Evolutionary conservation across 2,797 vertebrate species (phyloP).

Genomic region (Gadopsis marmoratus): DNA sequence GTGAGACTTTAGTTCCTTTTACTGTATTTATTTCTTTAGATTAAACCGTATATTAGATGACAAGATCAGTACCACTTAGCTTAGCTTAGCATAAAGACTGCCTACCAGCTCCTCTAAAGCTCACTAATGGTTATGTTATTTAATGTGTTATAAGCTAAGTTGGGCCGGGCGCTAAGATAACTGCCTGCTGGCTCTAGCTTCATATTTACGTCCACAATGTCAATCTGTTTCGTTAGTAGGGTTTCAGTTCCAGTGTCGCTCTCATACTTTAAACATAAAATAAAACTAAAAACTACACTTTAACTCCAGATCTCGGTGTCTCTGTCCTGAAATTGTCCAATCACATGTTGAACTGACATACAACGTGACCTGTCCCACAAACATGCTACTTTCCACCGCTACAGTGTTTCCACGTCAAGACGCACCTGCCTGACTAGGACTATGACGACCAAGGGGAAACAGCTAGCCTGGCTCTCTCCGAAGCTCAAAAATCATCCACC

Average conservation of each 20-base stretch:
- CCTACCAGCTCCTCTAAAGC: background rate
- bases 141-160: background rate
- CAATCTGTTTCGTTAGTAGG: too few relatives aligned
- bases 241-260: too few relatives aligned
- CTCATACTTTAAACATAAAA: background rate
- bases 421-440: constrained; percentile 2
- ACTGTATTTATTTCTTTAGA: background rate
- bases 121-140: background rate
- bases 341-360: background rate
- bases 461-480: background rate
- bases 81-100: background rate
- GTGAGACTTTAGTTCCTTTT: too few relatives aligned
- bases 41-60: background rate
- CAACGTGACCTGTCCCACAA: background rate
- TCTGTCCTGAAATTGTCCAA: background rate
- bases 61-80: background rate
- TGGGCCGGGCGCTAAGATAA: background rate
- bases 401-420: background rate
- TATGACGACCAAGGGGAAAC: too few relatives aligned
- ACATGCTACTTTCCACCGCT: background rate
- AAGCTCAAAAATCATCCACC: background rate
- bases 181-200: background rate
- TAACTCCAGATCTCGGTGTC: background rate
- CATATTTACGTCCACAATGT: background rate
- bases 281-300: background rate